Base-by-base conservation (phyloP, 2,113 vertebrate genomes). In the Chionomys nivalis region DNA sequence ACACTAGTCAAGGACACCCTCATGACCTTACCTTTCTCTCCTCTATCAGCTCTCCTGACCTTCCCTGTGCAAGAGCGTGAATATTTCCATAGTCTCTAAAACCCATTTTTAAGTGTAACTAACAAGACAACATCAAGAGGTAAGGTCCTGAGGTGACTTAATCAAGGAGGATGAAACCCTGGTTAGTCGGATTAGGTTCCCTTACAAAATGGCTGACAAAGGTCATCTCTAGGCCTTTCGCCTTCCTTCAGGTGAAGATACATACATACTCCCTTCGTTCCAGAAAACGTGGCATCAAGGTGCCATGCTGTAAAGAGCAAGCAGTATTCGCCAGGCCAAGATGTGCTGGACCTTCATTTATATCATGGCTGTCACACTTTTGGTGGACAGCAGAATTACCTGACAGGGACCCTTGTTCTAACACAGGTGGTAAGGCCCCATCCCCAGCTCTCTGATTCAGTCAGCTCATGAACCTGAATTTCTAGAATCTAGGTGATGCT, bases 391-490 rank as follows among this genome's bases (percentile, higher is more conserved):
- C 86, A 52, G 12, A 90, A 81, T 72, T 68, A 79, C 55, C 23
- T 31, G 52, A 52, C 36, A 3, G 31, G 24, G 23, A n/a, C 12
- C 13, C 70, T 63, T 87, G 63, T 49, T 87, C 44, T 49, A 78
- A 93, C n/a, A 79, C 39, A 72, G 66, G 61, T 13, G 66, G 52
- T 7, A 68, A 63, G 58, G 49, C 14, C 47, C 61, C 31, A 89
- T 31, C 5, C 31, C n/a, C 19, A 65, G 70, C 21, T 36, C 82
- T 96, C 70, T 76, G 83, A 68, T 66, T 94, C 75, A 83, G 28
- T 24, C 75, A n/a, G 63, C 94, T 95, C 39, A 75, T 63, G 14
- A 89, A 89, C 70, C 70, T 72, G 49, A 78, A 96, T 77, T 95
- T 93, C 61, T 79, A 82, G 79, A 82, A 26, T 55, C 49, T 78